phyloP scores from a whole-genome alignment of 2,888 invertebrate species.

The Torymus tubicola region DNA sequence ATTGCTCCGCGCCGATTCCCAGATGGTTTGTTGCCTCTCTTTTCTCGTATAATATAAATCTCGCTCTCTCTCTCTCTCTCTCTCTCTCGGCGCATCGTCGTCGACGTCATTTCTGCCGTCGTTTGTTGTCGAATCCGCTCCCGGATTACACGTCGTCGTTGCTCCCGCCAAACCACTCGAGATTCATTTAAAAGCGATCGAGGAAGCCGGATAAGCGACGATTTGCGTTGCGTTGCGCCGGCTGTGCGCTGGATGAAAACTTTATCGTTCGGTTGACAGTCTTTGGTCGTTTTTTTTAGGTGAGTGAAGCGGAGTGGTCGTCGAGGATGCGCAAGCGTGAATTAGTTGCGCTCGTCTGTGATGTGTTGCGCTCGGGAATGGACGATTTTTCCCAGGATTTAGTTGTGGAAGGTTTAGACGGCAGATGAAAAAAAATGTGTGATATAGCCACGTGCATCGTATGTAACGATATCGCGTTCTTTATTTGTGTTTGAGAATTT shows the following conservation, averaged over 20 bases:
- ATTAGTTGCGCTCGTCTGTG: too few species aligned
- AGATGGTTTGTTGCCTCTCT: conserved; percentile 31
- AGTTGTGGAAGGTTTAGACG: too few species aligned
- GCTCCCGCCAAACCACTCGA: conserved; percentile 44
- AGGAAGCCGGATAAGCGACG: conserved; percentile 48
- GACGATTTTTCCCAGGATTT: too few species aligned
- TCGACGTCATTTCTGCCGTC: conserved; percentile 22
- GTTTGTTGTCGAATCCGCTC: not conserved
- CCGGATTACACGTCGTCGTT: not conserved
- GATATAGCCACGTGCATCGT: too few species aligned
- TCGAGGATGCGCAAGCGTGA: too few species aligned
- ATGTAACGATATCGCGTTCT: too few species aligned
- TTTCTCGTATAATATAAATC: not conserved
- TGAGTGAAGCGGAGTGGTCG: too few species aligned
- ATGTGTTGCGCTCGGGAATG: too few species aligned
- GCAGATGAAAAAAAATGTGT: too few species aligned
- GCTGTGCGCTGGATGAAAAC: conserved; percentile 20
- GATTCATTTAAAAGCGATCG: conserved; percentile 54
- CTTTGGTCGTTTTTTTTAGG: too few species aligned
- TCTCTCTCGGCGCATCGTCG: conserved; percentile 9
- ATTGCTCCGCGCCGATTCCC: conserved; percentile 42
- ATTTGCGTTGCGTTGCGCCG: conserved; percentile 13
- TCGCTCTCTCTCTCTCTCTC: too few species aligned
- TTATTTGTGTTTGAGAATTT: too few species aligned
- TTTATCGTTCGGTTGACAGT: conserved; percentile 17